Evolutionary conservation across 1,140 invertebrate genomes (phyloP), one percentile per base, ranked within the genome.

Genomic region (Drosophila bocqueti): DNA sequence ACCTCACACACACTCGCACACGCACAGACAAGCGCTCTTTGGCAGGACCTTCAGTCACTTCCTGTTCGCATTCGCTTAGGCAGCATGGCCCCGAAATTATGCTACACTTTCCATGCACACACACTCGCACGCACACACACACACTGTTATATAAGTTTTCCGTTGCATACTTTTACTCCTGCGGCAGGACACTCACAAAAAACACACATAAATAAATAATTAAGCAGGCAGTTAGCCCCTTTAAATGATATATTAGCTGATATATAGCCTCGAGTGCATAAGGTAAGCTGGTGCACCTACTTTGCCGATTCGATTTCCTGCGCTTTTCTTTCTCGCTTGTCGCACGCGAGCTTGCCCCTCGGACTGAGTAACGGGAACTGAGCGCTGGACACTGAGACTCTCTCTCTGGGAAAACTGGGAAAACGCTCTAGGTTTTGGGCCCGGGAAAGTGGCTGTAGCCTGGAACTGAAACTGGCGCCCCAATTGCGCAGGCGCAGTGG

Each of bases 311-410:
- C 62, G 75, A 85, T 82, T 79, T 85, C 82, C 69, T 73, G 26
- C 55, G 46, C 26, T 21, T 45, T 45, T 38, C 36, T 45, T 43
- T 59, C 26, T 36, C 73, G 66, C 81, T 79, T 55, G 60, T 72
- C 38, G 47, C 75, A 76, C 84, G 78, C 85, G 85, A 90, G 84
- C 84, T 84, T 61, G 79, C 72, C 85, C 76, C 84, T 90, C 81
- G 74, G 80, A 89, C 84, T 90, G 81, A 90, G 71, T 61, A 67
- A 81, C 47, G 59, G 66, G 62, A 81, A 67, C 82, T 59, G 63
- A 71, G 67, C 67, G 36, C 36, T 49, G 47, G 24, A 0, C 21
- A 1, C 52, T 38, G 34, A 16, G 4, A 7, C 34, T 45, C 18
- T 45, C 43, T 16, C 2, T 0, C 31, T 49, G 74, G 57, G 55